Percentiles rank a stretch among this genome's conserved stretches.
Conservation (phyloP, 2,797 vertebrate species). For the Poecilia picta region DNA sequence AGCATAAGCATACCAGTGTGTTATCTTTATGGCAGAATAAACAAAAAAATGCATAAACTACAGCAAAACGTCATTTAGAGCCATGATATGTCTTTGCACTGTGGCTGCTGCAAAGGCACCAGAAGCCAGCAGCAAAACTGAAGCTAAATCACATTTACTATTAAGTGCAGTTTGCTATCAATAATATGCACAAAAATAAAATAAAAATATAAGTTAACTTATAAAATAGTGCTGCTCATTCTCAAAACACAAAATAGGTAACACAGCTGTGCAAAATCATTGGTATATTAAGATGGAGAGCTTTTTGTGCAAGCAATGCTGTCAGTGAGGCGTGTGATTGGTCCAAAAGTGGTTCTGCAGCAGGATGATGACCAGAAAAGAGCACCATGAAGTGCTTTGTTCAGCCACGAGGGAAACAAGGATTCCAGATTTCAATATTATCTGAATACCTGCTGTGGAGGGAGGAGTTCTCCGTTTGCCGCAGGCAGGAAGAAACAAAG, state of each 20-base stretch:
- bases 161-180: background rate
- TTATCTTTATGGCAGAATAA: background rate
- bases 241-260: background rate
- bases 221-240: background rate
- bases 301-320: background rate
- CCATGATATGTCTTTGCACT: background rate
- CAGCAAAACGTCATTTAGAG: background rate
- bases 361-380: slow-evolving; percentile 8
- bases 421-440: slow-evolving; percentile 10
- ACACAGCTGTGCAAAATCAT: slow-evolving; percentile 8
- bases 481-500: slow-evolving; percentile 6
- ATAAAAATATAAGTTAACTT: background rate
- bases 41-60: background rate
- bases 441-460: slow-evolving; percentile 13
- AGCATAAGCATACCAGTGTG: background rate
- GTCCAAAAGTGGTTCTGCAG: slow-evolving; percentile 19
- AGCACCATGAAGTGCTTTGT: background rate
- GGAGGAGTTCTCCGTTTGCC: slow-evolving; percentile 11
- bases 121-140: background rate
- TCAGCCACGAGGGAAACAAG: slow-evolving; percentile 9
- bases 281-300: background rate
- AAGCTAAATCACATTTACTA: background rate
- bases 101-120: background rate
- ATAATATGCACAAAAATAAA: background rate
- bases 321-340: slow-evolving; percentile 12